Conservation (phyloP, 2,113 vertebrate species). For the Myanophis thanlyinensis region DNA sequence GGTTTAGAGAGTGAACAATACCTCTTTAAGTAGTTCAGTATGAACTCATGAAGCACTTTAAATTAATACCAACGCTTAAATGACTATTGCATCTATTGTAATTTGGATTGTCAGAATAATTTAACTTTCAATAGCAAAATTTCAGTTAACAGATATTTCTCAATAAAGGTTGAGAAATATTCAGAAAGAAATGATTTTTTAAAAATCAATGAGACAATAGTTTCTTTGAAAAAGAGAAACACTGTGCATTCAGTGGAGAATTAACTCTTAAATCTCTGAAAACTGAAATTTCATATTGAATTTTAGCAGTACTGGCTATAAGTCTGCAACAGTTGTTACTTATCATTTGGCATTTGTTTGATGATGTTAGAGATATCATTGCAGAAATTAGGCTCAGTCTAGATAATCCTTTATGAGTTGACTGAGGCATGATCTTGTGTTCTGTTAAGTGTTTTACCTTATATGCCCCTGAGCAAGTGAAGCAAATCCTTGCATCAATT, state of each 20-base stretch:
- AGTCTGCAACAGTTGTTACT: background rate
- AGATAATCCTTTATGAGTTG: background rate
- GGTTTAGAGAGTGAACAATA: background rate
- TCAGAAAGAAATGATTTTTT: background rate
- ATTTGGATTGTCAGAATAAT: background rate
- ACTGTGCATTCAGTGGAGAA: background rate
- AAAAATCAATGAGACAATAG: background rate
- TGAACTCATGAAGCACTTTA: background rate
- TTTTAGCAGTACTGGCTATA: background rate
- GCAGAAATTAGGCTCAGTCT: background rate
- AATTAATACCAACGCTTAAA: background rate
- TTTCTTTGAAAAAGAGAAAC: background rate
- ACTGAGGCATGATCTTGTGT: background rate
- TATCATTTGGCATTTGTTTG: background rate
- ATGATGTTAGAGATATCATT: background rate
- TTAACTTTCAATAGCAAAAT: background rate
- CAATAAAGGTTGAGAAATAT: background rate
- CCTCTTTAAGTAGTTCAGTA: background rate
- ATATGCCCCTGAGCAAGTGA: background rate
- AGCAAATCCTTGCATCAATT: background rate
- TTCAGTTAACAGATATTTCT: background rate
- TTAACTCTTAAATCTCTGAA: background rate
- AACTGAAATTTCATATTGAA: background rate
- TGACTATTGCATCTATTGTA: background rate
- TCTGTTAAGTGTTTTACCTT: background rate